Percentiles rank a stretch among this genome's conserved stretches.
phyloP scores from a whole-genome alignment of 1,140 invertebrate species.

The Apocrypta bakeri region DNA sequence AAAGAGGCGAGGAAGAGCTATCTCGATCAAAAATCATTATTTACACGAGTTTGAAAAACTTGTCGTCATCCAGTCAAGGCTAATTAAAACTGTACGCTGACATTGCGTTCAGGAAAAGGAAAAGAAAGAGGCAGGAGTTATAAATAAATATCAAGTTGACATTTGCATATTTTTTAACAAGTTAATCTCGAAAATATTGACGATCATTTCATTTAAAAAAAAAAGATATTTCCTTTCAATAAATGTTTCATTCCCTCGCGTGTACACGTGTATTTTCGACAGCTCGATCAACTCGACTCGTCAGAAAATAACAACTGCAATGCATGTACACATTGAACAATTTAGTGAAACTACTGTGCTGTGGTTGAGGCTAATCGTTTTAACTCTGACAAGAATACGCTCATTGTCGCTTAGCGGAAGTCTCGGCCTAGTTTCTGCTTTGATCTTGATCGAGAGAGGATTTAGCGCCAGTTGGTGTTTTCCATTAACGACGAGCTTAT shows the following conservation, averaged over 20 bases:
- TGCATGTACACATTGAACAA: too few species aligned
- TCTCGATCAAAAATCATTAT: background rate
- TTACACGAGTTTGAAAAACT: background rate
- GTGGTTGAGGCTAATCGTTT: background rate
- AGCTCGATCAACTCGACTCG: background rate
- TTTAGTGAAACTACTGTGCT: too few species aligned
- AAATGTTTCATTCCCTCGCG: too few species aligned
- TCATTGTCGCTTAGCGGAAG: background rate
- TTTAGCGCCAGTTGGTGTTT: background rate
- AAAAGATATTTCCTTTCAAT: too few species aligned
- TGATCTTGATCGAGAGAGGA: conserved; percentile 18
- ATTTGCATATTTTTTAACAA: background rate
- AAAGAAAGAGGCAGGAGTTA: background rate
- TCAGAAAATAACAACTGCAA: background rate
- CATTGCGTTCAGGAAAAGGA: background rate
- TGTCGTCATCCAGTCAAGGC: background rate
- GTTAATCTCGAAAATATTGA: background rate
- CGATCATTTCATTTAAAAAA: too few species aligned
- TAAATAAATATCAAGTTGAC: background rate
- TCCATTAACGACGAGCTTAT: conserved; percentile 23
- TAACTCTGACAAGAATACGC: conserved; percentile 1
- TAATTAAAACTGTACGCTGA: background rate
- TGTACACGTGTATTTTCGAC: background rate
- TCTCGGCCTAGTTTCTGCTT: background rate
- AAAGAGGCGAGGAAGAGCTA: too few species aligned